Conservation (phyloP, 1,140 invertebrate genomes). For the Chelonus insularis region DNA sequence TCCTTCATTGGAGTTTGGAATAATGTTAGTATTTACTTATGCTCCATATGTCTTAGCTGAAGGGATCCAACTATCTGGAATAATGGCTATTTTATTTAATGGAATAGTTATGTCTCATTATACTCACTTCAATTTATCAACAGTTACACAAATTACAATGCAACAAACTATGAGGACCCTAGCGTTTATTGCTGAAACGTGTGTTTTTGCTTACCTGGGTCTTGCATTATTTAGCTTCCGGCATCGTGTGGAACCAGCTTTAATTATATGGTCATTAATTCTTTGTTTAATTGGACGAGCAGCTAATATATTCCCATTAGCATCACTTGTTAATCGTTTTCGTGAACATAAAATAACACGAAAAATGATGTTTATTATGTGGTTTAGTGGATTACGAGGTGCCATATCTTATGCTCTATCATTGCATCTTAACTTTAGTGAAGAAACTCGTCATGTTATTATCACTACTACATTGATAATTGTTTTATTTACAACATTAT, state of each 20-base stretch:
- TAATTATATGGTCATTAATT: conserved; percentile 92
- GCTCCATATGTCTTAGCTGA: conserved; percentile 97
- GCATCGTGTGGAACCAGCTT: conserved; percentile 77
- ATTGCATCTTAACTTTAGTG: conserved; percentile 91
- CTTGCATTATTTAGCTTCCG: conserved; percentile 97
- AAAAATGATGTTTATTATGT: conserved; percentile 99
- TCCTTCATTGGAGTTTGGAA: conserved; percentile 96
- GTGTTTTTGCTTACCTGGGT: conserved; percentile 98
- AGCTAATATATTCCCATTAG: conserved; percentile 95
- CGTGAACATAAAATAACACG: conserved; percentile 96
- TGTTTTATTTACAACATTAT: conserved; percentile 91
- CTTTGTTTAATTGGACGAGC: conserved; percentile 91
- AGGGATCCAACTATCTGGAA: conserved; percentile 94
- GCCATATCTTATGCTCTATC: conserved; percentile 98
- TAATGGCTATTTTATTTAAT: conserved; percentile 99
- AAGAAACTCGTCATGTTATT: conserved; percentile 92
- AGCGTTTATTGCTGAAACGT: conserved; percentile 97
- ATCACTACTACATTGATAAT: conserved; percentile 97
- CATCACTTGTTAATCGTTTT: conserved; percentile 92
- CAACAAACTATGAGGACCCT: conserved; percentile 98
- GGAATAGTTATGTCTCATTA: conserved; percentile 99
- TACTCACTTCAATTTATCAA: conserved; percentile 97
- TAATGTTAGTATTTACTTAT: conserved; percentile 98
- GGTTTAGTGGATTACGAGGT: conserved; percentile 95
- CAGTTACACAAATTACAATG: conserved; percentile 98